phyloP scores from a whole-genome alignment of 92 coral and sea anemone species.

The Porites divaricata region DNA sequence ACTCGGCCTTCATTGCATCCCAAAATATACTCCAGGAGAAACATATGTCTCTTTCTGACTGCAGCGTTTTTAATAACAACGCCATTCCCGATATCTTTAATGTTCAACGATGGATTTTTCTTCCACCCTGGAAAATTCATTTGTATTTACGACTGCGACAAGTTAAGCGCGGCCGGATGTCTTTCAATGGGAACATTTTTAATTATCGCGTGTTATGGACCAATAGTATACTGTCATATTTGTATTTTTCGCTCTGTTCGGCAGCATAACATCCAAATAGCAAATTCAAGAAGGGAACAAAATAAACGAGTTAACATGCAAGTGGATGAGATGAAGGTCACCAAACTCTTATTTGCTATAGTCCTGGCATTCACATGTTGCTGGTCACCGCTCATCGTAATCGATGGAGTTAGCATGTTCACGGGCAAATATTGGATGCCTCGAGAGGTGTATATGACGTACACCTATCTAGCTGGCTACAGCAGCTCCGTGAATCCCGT shows the following conservation, averaged over 20 bases:
- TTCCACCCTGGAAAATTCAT: conserved; percentile 30
- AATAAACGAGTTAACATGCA: background rate
- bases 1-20: conserved; percentile 13
- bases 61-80: conserved; percentile 1
- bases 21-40: conserved; percentile 1
- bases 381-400: conserved; percentile 6
- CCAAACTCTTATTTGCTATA: conserved; percentile 10
- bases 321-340: conserved; percentile 15
- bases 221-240: conserved; percentile 10
- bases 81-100: background rate
- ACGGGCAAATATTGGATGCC: conserved; percentile 10
- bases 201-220: background rate
- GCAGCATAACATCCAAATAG: conserved; percentile 4
- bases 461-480: background rate
- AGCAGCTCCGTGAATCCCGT: conserved; percentile 18
- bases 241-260: conserved; percentile 11
- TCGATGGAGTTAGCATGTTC: conserved; percentile 4
- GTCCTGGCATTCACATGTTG: conserved; percentile 6
- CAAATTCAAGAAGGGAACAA: background rate
- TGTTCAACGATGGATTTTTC: background rate
- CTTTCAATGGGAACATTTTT: background rate
- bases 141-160: conserved; percentile 19
- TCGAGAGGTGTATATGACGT: conserved; percentile 26
- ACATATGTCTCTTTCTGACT: background rate
- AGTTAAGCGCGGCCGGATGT: background rate